These are phyloP conservation scores for Oithona nana DNA, from an alignment of 2,888 invertebrate species.

Conservation along the genomic window DNA sequence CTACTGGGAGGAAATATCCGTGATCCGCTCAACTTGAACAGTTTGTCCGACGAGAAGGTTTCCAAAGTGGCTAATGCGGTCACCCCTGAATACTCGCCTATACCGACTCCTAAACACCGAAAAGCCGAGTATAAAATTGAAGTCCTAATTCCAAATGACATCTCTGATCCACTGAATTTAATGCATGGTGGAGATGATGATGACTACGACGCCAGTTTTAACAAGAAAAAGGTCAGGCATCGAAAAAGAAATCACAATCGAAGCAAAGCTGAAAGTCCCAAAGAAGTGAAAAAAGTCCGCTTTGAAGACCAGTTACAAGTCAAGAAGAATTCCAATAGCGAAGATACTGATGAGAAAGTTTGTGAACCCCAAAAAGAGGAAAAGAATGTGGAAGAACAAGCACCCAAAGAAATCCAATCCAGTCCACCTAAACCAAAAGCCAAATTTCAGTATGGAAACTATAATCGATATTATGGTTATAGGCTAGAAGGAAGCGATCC, in stretches of 20 bases:
- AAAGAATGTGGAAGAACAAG: not conserved
- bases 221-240: conserved; percentile 9
- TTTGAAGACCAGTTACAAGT: not conserved
- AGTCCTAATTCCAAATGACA: conserved; percentile 78
- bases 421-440: not conserved
- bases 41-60: conserved; percentile 39
- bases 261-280: not conserved
- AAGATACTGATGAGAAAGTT: not conserved
- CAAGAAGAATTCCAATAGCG: no score
- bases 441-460: conserved; percentile 84
- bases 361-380: conserved; percentile 13
- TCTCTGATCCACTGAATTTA: conserved; percentile 73
- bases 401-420: conserved; percentile 1
- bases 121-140: conserved; percentile 48
- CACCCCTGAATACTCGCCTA: conserved; percentile 64
- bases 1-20: conserved; percentile 81
- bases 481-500: conserved; percentile 33
- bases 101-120: conserved; percentile 58
- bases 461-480: conserved; percentile 89
- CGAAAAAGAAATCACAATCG: conserved; percentile 2
- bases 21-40: conserved; percentile 82
- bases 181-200: conserved; percentile 26
- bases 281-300: not conserved
- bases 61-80: conserved; percentile 18
- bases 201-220: conserved; percentile 8